Conservation (phyloP, 2,888 invertebrate genomes). For the Tipula unca region DNA sequence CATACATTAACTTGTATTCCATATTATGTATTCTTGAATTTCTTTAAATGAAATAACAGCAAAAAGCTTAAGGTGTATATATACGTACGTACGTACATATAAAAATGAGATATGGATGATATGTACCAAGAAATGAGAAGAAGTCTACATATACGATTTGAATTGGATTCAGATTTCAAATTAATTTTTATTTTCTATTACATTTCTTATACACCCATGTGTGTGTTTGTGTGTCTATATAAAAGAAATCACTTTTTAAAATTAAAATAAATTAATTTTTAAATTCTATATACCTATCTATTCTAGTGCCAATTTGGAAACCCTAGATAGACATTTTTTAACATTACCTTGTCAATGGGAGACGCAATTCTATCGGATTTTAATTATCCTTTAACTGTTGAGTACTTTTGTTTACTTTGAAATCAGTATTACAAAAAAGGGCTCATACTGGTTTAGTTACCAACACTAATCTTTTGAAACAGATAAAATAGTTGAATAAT, state of each 20-base stretch:
- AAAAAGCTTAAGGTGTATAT: conserved; percentile 3
- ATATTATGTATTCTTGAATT: conserved; percentile 9
- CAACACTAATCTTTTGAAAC: no score
- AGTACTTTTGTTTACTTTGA: no score
- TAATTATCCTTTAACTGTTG: no score
- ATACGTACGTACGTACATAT: no score
- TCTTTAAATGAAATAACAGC: background rate
- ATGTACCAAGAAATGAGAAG: background rate
- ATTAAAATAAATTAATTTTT: background rate
- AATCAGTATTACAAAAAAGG: no score
- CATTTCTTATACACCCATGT: background rate
- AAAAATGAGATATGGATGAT: background rate
- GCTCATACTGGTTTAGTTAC: no score
- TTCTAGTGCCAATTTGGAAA: no score
- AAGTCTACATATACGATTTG: background rate
- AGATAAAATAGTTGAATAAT: no score
- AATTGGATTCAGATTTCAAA: conserved; percentile 8
- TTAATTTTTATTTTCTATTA: background rate
- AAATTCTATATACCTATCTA: background rate
- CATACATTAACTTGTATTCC: background rate
- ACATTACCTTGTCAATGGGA: no score
- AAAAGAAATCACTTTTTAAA: background rate
- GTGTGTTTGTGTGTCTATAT: background rate
- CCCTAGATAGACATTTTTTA: no score
- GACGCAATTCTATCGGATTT: no score